Conservation (phyloP, 2,797 vertebrate genomes). For the Sciurus carolinensis region DNA sequence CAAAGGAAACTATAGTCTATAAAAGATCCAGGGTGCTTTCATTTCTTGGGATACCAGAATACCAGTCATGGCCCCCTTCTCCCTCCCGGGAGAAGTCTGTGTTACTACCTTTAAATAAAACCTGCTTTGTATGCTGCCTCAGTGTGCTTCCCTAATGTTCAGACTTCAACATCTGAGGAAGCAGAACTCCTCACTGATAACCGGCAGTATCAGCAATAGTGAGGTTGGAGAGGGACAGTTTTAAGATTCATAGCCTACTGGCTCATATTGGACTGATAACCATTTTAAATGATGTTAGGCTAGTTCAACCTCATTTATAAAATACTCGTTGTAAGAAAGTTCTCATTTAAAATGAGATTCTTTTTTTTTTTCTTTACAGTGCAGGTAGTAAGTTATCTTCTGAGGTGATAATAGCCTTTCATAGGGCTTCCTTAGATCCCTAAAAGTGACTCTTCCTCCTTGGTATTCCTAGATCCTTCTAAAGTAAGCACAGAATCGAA, state of each 20-base stretch:
- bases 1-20: too few relatives aligned
- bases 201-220: not conserved
- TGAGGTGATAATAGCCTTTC: not conserved
- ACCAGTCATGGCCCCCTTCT: too few relatives aligned
- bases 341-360: conserved; percentile 69
- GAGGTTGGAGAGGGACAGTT: not conserved
- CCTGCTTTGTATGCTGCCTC: too few relatives aligned
- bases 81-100: too few relatives aligned
- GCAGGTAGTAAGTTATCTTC: conserved; percentile 15
- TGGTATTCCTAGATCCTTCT: not conserved
- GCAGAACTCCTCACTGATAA: too few relatives aligned
- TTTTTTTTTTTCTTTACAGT: not conserved
- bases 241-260: conserved; percentile 11
- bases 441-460: not conserved
- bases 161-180: too few relatives aligned
- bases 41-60: too few relatives aligned
- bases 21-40: too few relatives aligned
- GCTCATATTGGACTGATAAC: conserved; percentile 82
- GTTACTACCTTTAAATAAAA: too few relatives aligned
- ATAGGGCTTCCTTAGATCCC: not conserved
- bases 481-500: conserved; percentile 26
- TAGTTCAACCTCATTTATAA: conserved; percentile 40
- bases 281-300: conserved; percentile 54
- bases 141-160: too few relatives aligned
- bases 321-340: conserved; percentile 48